A percentile compares a stretch with the other conserved stretches of the same genome.
These are phyloP conservation scores for Palythoa caribaeorum DNA, from an alignment of 92 coral and sea anemone genomes.

Conservation along the genomic window DNA sequence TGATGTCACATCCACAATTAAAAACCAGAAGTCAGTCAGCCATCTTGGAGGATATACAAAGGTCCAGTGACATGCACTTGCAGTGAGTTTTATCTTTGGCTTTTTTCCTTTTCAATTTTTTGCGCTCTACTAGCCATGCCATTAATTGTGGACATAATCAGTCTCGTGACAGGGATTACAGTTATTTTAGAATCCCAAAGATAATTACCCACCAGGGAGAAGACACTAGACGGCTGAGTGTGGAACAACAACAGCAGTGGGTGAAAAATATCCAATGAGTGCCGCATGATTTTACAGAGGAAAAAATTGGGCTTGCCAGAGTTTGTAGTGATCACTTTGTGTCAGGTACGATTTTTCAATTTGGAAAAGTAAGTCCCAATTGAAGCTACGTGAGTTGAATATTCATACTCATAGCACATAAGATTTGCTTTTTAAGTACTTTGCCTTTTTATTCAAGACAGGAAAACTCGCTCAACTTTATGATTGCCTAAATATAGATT, in stretches of 20 bases:
- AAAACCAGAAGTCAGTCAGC: constrained; percentile 66
- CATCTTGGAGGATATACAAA: constrained; percentile 66
- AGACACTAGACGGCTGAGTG: constrained; percentile 39
- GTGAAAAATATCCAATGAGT: constrained; percentile 50
- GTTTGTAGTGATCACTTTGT: constrained; percentile 60
- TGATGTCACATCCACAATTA: constrained; percentile 56
- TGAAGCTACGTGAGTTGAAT: background rate
- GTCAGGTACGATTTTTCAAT: constrained; percentile 32
- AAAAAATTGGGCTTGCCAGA: constrained; percentile 43
- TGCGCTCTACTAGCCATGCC: constrained; percentile 53
- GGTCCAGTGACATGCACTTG: constrained; percentile 21
- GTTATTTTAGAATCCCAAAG: constrained; percentile 54
- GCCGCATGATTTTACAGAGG: constrained; percentile 48
- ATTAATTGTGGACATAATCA: constrained; percentile 54
- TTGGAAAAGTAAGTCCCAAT: background rate
- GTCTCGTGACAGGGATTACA: constrained; percentile 54
- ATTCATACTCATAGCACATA: background rate
- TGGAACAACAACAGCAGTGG: constrained; percentile 58
- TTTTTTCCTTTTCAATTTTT: constrained; percentile 4
- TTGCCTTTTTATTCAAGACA: background rate
- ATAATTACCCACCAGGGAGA: constrained; percentile 55
- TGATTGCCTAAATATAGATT: constrained; percentile 46
- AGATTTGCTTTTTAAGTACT: background rate
- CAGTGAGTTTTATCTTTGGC: constrained; percentile 11
- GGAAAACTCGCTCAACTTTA: constrained; percentile 40